Evolutionary conservation across 2,888 invertebrate species (phyloP).

Genomic region (Taphrorychus bicolor): DNA sequence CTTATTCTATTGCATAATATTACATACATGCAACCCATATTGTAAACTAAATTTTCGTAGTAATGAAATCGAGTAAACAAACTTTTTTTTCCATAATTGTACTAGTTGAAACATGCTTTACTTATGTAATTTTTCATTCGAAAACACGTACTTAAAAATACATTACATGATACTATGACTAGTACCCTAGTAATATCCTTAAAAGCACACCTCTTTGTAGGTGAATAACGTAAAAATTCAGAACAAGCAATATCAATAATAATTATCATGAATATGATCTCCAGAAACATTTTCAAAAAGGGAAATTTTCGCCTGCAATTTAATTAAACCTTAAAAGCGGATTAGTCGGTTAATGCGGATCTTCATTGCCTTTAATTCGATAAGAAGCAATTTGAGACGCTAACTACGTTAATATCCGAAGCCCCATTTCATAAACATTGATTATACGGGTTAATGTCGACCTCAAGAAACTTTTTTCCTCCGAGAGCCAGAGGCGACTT

Average conservation of each 20-base stretch:
- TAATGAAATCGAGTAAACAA: no score
- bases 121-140: no score
- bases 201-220: no score
- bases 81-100: no score
- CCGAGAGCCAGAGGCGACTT: background rate
- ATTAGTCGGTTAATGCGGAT: conserved; percentile 59
- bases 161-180: no score
- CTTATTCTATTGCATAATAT: no score
- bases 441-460: conserved; percentile 54
- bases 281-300: conserved; percentile 8
- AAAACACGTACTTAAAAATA: no score
- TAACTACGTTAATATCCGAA: conserved; percentile 58
- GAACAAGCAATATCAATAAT: background rate
- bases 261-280: conserved; percentile 1
- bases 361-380: conserved; percentile 59
- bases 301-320: conserved; percentile 52
- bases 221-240: background rate
- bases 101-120: no score
- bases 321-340: conserved; percentile 58
- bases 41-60: no score
- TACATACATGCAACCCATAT: no score
- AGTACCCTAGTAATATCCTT: no score
- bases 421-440: conserved; percentile 60
- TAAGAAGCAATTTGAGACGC: conserved; percentile 60
- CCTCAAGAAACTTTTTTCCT: conserved; percentile 22